A percentile compares a stretch with the other conserved stretches of the same genome.
phyloP scores from a whole-genome alignment of 2,113 vertebrate genomes.

The Cranoglanis bouderius region DNA sequence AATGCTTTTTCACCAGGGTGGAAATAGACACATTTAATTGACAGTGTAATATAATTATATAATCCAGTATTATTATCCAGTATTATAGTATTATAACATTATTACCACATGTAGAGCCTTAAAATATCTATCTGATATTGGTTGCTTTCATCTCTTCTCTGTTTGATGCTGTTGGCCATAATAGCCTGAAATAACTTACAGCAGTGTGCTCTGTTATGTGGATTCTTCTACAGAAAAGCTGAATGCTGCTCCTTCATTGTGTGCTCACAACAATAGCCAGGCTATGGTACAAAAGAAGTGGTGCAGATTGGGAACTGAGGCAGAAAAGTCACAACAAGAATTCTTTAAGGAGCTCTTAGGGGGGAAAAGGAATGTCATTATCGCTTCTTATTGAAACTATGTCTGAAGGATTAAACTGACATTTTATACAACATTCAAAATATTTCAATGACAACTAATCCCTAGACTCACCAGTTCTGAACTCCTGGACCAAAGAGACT shows the following conservation, averaged over 20 bases:
- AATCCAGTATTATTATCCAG: background rate
- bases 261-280: constrained; percentile 11
- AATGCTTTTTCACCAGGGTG: background rate
- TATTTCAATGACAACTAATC: constrained; percentile 6
- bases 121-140: constrained; percentile 13
- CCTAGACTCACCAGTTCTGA: background rate
- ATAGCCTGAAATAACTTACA: constrained; percentile 10
- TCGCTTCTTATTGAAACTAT: background rate
- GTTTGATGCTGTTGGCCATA: background rate
- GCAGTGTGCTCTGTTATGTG: background rate
- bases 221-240: constrained; percentile 14
- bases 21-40: background rate
- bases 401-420: constrained; percentile 25
- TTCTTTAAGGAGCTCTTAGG: background rate
- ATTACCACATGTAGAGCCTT: background rate
- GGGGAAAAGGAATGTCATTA: constrained; percentile 22
- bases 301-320: background rate
- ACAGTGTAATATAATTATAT: background rate
- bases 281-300: background rate
- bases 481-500: background rate
- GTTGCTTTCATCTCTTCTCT: background rate
- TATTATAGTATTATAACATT: too few species aligned
- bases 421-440: constrained; percentile 24
- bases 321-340: constrained; percentile 12
- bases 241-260: constrained; percentile 28